Evolutionary conservation across 2,888 invertebrate species (phyloP).

Genomic region (Phalangium opilio): DNA sequence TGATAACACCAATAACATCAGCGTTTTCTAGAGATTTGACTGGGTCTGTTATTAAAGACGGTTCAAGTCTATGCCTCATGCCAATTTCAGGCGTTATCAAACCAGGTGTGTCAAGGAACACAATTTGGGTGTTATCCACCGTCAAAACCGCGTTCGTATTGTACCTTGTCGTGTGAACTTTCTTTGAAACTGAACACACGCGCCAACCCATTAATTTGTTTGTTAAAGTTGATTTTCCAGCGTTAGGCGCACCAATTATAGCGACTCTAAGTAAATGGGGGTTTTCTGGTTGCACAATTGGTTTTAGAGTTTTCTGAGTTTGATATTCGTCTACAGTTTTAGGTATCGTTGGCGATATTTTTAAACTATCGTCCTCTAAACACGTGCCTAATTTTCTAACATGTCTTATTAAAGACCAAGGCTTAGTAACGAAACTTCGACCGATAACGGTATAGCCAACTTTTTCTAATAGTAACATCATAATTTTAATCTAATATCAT

Average conservation of each 20-base stretch:
- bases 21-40: constrained; percentile 42
- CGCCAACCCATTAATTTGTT: constrained; percentile 60
- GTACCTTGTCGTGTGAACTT: constrained; percentile 70
- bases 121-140: constrained; percentile 62
- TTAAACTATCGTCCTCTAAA: no score
- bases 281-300: constrained; percentile 23
- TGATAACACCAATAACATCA: constrained; percentile 67
- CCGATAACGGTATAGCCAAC: no score
- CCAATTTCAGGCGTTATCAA: constrained; percentile 52
- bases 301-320: constrained; percentile 3
- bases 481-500: no score
- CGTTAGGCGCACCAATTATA: constrained; percentile 83
- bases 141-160: constrained; percentile 55
- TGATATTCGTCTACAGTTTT: constrained; percentile 9
- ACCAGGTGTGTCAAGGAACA: constrained; percentile 89
- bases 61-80: constrained; percentile 32
- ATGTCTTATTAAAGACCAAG: no score
- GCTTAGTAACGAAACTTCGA: no score
- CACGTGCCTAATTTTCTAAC: no score
- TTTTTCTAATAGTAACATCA: no score
- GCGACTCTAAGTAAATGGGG: constrained; percentile 40
- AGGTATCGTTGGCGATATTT: no score
- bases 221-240: constrained; percentile 87
- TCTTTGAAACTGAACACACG: constrained; percentile 73
- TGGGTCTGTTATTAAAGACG: constrained; percentile 42